Evolutionary conservation across 2,797 vertebrate species (phyloP), one percentile per base, ranked within the genome.

Genomic region (Alectoris magna): DNA sequence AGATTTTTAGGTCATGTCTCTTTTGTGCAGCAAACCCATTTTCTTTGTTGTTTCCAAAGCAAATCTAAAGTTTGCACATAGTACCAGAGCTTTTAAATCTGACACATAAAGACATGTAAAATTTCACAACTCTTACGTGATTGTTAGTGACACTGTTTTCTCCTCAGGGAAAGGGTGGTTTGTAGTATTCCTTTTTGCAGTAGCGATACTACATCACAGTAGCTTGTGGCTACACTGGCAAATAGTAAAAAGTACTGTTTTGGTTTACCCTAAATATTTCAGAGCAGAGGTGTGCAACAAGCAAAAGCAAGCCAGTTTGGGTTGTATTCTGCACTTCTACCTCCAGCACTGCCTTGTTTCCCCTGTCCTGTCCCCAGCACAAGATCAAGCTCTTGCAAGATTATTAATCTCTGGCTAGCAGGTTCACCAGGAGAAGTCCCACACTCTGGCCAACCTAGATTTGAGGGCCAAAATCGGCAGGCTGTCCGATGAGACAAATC

Each of bases 331-430:
- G 0, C 23, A 5, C n/a, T 88, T 55, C 12, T 51, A 26, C 8
- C 23, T 77, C 26, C n/a, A 31, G 3, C 36, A 43, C 43, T 39
- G 21, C 56, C 21, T 76, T 0, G 0, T 59, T 29, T 4, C 5
- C 14, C 3, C 14, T 63, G 0, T 60, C 22, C 74, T 69, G 9
- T 34, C 11, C 16, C 41, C 10, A 23, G 9, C 38, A 9, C 14
- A 34, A 60, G 48, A 64, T 41, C 58, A 19, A 64, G 41, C n/a
- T 71, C 67, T 64, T 59, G 8, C 66, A 55, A 17, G 19, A 22
- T 63, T 49, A 1, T 0, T 63, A n/a, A 34, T 26, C 21, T 59
- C 58, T 36, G 41, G 10, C 59, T 81, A 68, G 11, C 78, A 87
- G 43, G 21, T 38, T 62, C 17, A 23, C 29, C 0, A 0, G 27